A percentile compares a stretch with the other conserved stretches of the same genome.
phyloP scores from a whole-genome alignment of 2,113 vertebrate genomes.

The Paratilapia polleni region DNA sequence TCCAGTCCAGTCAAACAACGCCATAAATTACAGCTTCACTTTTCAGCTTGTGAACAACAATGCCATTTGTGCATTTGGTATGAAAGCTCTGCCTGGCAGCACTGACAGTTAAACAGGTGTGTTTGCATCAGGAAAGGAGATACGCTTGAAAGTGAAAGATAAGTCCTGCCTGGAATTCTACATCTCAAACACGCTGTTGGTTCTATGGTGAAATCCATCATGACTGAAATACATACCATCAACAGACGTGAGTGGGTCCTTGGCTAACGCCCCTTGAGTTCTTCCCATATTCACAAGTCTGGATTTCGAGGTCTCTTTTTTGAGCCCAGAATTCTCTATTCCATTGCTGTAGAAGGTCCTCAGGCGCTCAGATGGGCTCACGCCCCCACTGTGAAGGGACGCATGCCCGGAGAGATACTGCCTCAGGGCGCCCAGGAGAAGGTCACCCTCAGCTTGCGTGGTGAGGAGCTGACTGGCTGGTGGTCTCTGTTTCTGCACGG shows the following conservation, averaged over 20 bases:
- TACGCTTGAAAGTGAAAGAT: neutral
- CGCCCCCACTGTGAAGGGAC: slow-evolving; percentile 39
- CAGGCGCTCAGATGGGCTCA: slow-evolving; percentile 35
- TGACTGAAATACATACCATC: slow-evolving; percentile 80
- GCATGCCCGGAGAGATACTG: slow-evolving; percentile 77
- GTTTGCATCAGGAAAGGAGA: neutral
- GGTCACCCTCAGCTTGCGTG: slow-evolving; percentile 51
- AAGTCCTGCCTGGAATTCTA: neutral
- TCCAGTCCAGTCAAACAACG: neutral
- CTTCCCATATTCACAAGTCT: slow-evolving; percentile 53
- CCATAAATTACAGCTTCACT: neutral
- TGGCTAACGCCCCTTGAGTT: slow-evolving; percentile 45
- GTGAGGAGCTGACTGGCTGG: slow-evolving; percentile 18
- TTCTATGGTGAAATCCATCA: neutral
- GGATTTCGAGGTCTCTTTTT: slow-evolving; percentile 49
- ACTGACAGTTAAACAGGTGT: neutral
- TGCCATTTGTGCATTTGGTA: neutral
- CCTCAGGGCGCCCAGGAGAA: slow-evolving; percentile 79
- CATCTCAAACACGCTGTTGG: neutral
- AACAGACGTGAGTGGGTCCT: slow-evolving; percentile 73
- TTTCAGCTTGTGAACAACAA: neutral
- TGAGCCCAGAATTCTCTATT: slow-evolving; percentile 46
- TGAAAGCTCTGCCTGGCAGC: neutral
- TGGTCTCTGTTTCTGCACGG: slow-evolving; percentile 42
- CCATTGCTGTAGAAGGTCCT: slow-evolving; percentile 46